phyloP scores from a whole-genome alignment of 2,113 vertebrate species.

The Malurus elegans region DNA sequence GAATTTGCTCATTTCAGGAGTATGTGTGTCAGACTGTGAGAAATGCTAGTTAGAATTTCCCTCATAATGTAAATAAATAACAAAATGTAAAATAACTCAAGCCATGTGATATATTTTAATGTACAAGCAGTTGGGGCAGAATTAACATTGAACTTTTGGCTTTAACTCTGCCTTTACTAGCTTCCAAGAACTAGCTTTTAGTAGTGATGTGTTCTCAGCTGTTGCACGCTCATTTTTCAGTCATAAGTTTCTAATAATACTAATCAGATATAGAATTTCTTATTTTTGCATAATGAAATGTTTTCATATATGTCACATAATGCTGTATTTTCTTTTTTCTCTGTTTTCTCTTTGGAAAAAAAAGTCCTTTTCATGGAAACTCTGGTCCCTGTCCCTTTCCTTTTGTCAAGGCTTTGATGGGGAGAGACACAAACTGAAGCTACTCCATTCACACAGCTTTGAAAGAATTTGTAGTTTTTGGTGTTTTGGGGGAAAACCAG shows the following conservation, averaged over 20 bases:
- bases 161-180: background rate
- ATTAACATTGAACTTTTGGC: background rate
- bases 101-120: background rate
- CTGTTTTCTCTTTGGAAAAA: background rate
- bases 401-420: background rate
- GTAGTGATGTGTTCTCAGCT: background rate
- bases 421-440: background rate
- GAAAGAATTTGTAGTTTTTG: background rate
- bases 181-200: background rate
- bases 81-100: background rate
- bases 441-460: background rate
- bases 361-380: background rate
- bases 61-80: slow-evolving; percentile 1
- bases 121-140: background rate
- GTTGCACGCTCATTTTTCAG: background rate
- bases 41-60: background rate
- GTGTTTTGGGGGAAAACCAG: background rate
- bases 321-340: fast-evolving
- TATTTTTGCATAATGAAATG: background rate
- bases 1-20: background rate
- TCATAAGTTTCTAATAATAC: background rate
- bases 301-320: background rate
- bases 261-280: background rate
- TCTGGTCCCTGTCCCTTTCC: background rate
- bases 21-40: background rate